Conservation (phyloP, 2,888 invertebrate genomes). For the Hydrotaea cyrtoneurina region DNA sequence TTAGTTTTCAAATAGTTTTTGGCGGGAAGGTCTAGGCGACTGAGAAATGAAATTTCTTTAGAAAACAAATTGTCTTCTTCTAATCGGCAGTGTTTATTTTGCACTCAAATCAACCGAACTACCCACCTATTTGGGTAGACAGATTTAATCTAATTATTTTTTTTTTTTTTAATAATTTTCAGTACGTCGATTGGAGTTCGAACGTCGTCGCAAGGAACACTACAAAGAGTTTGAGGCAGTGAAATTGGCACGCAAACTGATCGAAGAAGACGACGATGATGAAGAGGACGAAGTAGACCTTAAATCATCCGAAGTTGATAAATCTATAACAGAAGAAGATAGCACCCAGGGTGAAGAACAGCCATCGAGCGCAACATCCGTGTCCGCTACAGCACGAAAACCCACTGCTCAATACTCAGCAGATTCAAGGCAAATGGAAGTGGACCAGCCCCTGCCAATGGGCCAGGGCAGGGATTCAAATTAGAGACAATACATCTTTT, state of each 20-base stretch:
- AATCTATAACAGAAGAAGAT: constrained; percentile 38
- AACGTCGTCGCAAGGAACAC: constrained; percentile 96
- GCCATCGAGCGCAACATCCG: constrained; percentile 34
- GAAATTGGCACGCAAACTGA: constrained; percentile 93
- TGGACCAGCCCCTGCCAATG: constrained; percentile 52
- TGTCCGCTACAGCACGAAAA: constrained; percentile 50
- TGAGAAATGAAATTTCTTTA: too few species aligned
- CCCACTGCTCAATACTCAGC: constrained; percentile 19
- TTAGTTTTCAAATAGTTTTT: too few species aligned
- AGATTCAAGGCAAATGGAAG: constrained; percentile 58
- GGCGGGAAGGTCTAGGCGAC: too few species aligned
- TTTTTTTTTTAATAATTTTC: constrained; percentile 59
- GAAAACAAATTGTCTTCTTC: too few species aligned
- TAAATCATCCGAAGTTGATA: constrained; percentile 37
- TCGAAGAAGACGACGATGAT: constrained; percentile 91
- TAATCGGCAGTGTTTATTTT: too few species aligned
- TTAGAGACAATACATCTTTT: constrained; percentile 60
- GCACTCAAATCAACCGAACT: too few species aligned
- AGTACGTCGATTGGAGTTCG: constrained; percentile 90
- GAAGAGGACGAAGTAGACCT: constrained; percentile 80
- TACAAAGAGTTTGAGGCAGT: constrained; percentile 99
- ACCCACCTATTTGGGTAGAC: too few species aligned
- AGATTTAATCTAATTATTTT: too few species aligned
- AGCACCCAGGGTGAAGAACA: constrained; percentile 29
- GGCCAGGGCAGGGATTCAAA: constrained; percentile 39